Conservation (phyloP, 2,797 vertebrate genomes). For the Glyptemys insculpta region DNA sequence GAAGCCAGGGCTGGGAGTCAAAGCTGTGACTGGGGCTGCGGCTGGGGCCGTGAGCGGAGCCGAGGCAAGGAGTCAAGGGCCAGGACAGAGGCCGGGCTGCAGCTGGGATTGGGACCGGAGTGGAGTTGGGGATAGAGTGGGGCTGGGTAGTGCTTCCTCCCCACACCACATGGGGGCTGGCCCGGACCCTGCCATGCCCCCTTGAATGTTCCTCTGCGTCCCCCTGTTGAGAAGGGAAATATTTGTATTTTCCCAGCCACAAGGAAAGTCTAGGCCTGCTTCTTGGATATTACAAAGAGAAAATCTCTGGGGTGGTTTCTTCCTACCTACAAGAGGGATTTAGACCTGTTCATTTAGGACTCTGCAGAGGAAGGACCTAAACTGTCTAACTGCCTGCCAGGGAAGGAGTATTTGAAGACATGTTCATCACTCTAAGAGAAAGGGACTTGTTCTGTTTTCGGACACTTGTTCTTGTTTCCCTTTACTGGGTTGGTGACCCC, state of each 20-base stretch:
- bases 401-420: neutral
- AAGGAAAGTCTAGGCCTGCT: neutral
- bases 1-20: too few species aligned
- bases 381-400: neutral
- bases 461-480: neutral
- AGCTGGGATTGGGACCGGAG: too few species aligned
- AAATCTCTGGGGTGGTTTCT: neutral
- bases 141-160: too few species aligned
- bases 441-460: neutral
- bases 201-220: too few species aligned
- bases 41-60: too few species aligned
- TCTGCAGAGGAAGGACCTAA: neutral
- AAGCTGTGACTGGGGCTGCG: too few species aligned
- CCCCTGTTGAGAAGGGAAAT: neutral
- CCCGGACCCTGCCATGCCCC: too few species aligned
- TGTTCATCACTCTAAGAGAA: neutral
- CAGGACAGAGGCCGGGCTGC: too few species aligned
- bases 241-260: neutral
- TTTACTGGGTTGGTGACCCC: neutral
- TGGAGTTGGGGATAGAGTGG: too few species aligned
- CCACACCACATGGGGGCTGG: too few species aligned
- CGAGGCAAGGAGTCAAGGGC: too few species aligned
- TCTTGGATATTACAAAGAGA: neutral
- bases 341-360: neutral
- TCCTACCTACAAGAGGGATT: neutral